Base-by-base conservation (phyloP, 2,113 vertebrate species). In the Myotis yumanensis region DNA sequence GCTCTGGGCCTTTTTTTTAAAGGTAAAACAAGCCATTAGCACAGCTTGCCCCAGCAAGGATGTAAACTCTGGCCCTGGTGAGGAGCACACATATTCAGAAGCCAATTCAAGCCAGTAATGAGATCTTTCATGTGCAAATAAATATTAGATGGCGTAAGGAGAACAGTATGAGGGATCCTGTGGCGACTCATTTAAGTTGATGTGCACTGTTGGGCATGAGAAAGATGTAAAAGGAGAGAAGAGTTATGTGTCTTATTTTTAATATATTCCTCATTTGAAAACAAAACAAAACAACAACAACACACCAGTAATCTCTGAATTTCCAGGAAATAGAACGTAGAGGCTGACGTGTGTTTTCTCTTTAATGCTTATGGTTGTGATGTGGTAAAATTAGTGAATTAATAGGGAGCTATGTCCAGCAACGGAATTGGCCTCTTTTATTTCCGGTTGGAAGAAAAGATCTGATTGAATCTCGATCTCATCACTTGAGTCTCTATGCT, bases 41-140 rank as follows among this genome's bases (percentile, higher is more conserved):
- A 95, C 18, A 83, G 7, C 2, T 95, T 77, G 71, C 20, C 25
- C 32, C 91, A 81, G 48, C 87, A 90, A 93, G 54, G 11, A 52
- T 54, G 59, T 77, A 88, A 95, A 17, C 57, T 93, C 15, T 71
- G n/a, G 46, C 51, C 64, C 76, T 85, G 25, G 54, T 90, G 48
- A 92, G n/a, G 30, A 92, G 35, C 7, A 40, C 25, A 57, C 17
- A 46, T 22, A 40, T 83, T 87, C 89, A 91, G 89, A 94, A 96
- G 54, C 9, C 66, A 92, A 0, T 73, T 93, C 1, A 6, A 57
- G 3, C 72, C 68, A 22, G 14, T 62, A 77, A 59, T 25, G 76
- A 97, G 32, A 62, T 59, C 40, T 71, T 97, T 40, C 88, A 85
- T 88, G 37, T 43, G 35, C 12, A 93, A 95, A 95, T 85, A 80